phyloP scores from a whole-genome alignment of 2,888 invertebrate genomes.

The Molorchus minor region DNA sequence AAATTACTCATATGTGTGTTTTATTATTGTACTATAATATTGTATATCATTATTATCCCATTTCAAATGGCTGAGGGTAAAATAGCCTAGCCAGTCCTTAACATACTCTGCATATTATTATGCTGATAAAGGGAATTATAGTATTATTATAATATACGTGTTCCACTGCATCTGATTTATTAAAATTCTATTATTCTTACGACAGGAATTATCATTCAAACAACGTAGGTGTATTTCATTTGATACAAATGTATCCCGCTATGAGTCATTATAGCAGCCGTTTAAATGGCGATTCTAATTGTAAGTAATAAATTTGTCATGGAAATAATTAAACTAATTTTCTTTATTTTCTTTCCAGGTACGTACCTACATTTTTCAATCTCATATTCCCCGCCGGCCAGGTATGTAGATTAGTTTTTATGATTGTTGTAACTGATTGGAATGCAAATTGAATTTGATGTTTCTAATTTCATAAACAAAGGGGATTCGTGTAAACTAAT shows the following conservation, averaged over 20 bases:
- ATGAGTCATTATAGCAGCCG: conserved; percentile 32
- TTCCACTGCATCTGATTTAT: conserved; percentile 22
- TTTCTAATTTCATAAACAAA: conserved; percentile 7
- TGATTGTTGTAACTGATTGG: conserved; percentile 18
- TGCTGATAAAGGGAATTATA: conserved; percentile 20
- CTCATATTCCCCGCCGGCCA: conserved; percentile 14
- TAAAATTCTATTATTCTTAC: conserved; percentile 29
- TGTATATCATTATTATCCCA: conserved; percentile 17
- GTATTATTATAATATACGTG: conserved; percentile 26
- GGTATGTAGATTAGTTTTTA: conserved; percentile 38
- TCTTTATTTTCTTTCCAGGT: conserved; percentile 40
- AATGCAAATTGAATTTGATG: conserved; percentile 17
- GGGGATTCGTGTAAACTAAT: no score
- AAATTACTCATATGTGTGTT: conserved; percentile 14
- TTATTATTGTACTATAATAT: conserved; percentile 1
- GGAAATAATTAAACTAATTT: conserved; percentile 40
- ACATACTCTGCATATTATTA: conserved; percentile 7
- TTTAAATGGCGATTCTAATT: conserved; percentile 39
- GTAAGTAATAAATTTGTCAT: conserved; percentile 42
- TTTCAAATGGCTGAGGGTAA: conserved; percentile 15
- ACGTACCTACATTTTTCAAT: conserved; percentile 36
- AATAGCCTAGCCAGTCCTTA: conserved; percentile 4
- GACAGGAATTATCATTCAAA: conserved; percentile 33
- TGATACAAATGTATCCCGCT: conserved; percentile 32
- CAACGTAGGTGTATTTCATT: conserved; percentile 38